Conservation (phyloP, 2,113 vertebrate genomes). For the Anas platyrhynchos region DNA sequence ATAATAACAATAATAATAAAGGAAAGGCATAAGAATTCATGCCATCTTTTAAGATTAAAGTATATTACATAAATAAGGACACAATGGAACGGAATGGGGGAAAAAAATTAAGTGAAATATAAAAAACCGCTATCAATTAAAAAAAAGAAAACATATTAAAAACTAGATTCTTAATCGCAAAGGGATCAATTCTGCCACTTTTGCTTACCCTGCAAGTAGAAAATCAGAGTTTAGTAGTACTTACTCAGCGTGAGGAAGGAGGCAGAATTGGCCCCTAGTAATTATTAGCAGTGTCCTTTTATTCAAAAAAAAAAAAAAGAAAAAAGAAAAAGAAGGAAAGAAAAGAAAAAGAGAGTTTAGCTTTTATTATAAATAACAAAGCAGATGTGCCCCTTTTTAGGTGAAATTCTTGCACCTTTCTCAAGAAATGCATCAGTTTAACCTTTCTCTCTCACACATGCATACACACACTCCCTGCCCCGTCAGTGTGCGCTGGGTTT, state of each 20-base stretch:
- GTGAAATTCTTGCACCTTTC: conserved; percentile 86
- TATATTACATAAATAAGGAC: conserved; percentile 98
- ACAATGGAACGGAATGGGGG: conserved; percentile 78
- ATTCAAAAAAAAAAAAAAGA: conserved; percentile 49
- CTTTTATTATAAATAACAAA: conserved; percentile 84
- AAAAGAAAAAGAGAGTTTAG: conserved; percentile 74
- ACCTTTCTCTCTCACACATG: conserved; percentile 55
- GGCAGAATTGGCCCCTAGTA: conserved; percentile 66
- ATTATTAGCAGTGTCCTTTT: conserved; percentile 81
- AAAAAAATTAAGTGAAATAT: conserved; percentile 90
- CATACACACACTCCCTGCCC: conserved; percentile 50
- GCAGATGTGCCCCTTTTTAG: conserved; percentile 82
- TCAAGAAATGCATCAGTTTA: conserved; percentile 84
- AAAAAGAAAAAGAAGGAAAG: background rate
- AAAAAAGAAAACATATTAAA: conserved; percentile 83
- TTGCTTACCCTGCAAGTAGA: conserved; percentile 42
- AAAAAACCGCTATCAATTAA: conserved; percentile 92
- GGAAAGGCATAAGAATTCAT: conserved; percentile 88
- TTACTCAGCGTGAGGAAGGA: conserved; percentile 32
- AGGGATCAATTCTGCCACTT: conserved; percentile 56
- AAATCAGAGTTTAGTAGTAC: conserved; percentile 21
- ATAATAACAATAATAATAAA: conserved; percentile 76
- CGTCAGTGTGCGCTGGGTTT: background rate
- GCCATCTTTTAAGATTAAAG: conserved; percentile 85
- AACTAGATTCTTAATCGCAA: conserved; percentile 77